Evolutionary conservation across 2,113 vertebrate species (phyloP).

Genomic region (Pelusios castaneus): DNA sequence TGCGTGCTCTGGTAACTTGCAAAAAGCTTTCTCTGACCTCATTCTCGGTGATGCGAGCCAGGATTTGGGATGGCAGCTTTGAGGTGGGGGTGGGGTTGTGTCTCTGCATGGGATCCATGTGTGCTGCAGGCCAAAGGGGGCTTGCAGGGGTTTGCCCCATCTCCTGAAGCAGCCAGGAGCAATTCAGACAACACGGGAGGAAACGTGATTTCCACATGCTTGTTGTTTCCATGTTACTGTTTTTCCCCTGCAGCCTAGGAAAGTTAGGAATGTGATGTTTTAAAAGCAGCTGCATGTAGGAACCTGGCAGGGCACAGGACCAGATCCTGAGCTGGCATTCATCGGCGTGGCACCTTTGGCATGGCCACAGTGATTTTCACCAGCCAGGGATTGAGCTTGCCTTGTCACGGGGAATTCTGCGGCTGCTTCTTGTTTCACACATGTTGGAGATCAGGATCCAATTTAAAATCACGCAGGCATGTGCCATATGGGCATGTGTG

Average conservation of each 20-base stretch:
- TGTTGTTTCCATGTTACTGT: neutral
- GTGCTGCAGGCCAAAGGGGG: neutral
- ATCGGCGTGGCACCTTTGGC: neutral
- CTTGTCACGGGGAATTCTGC: neutral
- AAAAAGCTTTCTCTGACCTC: neutral
- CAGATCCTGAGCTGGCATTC: conserved; percentile 2
- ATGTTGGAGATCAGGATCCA: neutral
- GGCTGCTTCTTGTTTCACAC: neutral
- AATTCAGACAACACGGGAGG: conserved; percentile 50
- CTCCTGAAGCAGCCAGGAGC: conserved; percentile 1
- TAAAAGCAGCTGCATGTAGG: conserved; percentile 28
- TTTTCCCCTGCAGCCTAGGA: conserved; percentile 43
- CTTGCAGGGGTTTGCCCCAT: neutral
- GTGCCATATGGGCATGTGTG: neutral
- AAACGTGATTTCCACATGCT: conserved; percentile 39
- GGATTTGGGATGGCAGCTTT: neutral
- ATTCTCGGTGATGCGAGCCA: fast-evolving
- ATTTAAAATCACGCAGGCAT: neutral
- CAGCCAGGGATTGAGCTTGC: neutral
- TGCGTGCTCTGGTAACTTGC: neutral
- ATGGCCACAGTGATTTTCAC: neutral
- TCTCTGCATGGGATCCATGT: neutral
- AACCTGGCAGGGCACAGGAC: neutral
- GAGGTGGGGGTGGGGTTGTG: neutral
- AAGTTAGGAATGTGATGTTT: conserved; percentile 68